These are phyloP conservation scores for Psittacula echo DNA, from an alignment of 2,797 vertebrate genomes.

Conservation along the genomic window DNA sequence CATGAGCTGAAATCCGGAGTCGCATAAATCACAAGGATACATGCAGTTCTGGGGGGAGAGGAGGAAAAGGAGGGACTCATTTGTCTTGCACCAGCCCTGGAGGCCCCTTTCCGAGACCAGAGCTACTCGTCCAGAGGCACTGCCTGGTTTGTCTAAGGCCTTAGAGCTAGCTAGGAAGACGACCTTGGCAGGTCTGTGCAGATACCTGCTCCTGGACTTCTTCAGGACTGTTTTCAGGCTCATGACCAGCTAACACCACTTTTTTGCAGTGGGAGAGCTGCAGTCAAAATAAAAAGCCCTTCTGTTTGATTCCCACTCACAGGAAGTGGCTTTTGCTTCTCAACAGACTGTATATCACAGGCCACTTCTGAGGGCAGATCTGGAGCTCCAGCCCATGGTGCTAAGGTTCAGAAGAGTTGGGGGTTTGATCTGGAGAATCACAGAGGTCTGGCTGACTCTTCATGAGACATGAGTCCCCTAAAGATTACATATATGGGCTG, in stretches of 20 bases:
- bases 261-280: not conserved
- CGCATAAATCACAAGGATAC: not conserved
- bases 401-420: not conserved
- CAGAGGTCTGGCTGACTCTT: not conserved
- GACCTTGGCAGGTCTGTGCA: not conserved
- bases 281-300: not conserved
- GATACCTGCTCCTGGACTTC: not conserved
- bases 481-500: not conserved
- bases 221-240: not conserved
- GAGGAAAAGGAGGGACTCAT: not conserved
- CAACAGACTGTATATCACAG: not conserved
- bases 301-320: fast-evolving
- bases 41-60: not conserved
- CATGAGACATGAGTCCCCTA: not conserved
- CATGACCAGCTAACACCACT: not conserved
- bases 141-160: not conserved
- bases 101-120: not conserved
- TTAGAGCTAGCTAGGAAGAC: not conserved
- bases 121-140: not conserved
- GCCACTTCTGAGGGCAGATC: not conserved
- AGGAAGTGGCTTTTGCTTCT: not conserved
- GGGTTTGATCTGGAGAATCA: not conserved
- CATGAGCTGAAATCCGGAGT: slow-evolving; percentile 1
- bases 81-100: not conserved
- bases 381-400: not conserved